phyloP scores from a whole-genome alignment of 2,113 vertebrate species.

The Stegostoma tigrinum region DNA sequence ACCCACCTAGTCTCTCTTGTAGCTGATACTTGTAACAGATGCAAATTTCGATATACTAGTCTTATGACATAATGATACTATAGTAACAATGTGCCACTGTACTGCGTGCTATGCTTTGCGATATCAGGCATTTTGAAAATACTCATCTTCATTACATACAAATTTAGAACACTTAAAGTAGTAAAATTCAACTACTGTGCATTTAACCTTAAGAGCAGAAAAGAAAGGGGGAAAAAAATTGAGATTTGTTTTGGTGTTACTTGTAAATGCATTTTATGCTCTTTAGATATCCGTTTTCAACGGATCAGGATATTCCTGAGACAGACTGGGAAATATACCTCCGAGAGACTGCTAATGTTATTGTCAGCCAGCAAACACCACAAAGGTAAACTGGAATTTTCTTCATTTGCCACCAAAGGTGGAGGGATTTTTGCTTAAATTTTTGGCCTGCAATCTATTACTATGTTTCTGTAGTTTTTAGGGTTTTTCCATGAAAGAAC shows the following conservation, averaged over 20 bases:
- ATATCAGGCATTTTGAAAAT: background rate
- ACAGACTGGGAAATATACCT: slow-evolving; percentile 96
- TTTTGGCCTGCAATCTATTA: background rate
- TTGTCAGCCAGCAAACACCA: slow-evolving; percentile 87
- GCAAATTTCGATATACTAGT: no score
- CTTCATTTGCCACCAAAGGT: background rate
- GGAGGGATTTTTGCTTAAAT: background rate
- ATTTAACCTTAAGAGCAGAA: background rate
- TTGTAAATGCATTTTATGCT: slow-evolving; percentile 32
- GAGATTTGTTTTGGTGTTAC: background rate
- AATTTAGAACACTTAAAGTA: background rate
- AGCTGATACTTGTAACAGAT: no score
- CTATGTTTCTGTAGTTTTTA: background rate
- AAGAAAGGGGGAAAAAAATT: background rate
- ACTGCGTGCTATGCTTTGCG: background rate
- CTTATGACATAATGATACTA: no score
- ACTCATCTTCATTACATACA: background rate
- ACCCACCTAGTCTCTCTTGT: no score
- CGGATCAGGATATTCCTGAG: slow-evolving; percentile 85
- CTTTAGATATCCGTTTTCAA: slow-evolving; percentile 79
- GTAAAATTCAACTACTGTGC: background rate
- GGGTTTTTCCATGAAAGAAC: background rate
- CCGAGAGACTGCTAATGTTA: slow-evolving; percentile 84
- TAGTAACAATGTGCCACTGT: background rate
- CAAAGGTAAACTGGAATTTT: slow-evolving; percentile 65